A percentile compares a stretch with the other conserved stretches of the same genome.
phyloP scores from a whole-genome alignment of 2,888 invertebrate species.

The Sisyra nigra region DNA sequence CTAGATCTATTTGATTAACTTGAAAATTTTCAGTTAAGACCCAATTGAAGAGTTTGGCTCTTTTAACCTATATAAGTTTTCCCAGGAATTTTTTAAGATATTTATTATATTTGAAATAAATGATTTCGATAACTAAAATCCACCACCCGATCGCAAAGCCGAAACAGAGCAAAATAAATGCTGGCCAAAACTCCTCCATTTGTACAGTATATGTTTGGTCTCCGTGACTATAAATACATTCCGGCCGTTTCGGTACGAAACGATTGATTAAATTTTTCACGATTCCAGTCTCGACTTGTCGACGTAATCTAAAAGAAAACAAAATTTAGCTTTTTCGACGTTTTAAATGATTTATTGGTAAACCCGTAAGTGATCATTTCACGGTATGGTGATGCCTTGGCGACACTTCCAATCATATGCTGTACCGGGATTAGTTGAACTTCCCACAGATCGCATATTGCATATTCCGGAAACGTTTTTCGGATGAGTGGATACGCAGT shows the following conservation, averaged over 20 bases:
- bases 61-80: no score
- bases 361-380: slow-evolving; percentile 45
- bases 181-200: neutral
- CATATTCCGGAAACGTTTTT: slow-evolving; percentile 42
- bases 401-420: slow-evolving; percentile 35
- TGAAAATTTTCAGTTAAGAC: no score
- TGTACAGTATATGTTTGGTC: neutral
- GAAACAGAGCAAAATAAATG: neutral
- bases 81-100: no score
- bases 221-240: neutral
- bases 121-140: neutral
- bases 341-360: slow-evolving; percentile 8
- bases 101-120: neutral
- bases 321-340: neutral
- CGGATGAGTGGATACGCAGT: slow-evolving; percentile 51
- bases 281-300: neutral
- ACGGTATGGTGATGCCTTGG: slow-evolving; percentile 42
- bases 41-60: no score
- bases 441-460: slow-evolving; percentile 50
- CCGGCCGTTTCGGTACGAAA: neutral
- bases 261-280: neutral
- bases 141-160: neutral
- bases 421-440: slow-evolving; percentile 35
- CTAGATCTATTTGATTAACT: no score
- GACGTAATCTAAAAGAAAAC: slow-evolving; percentile 1